Conservation (phyloP, 2,888 invertebrate species). For the Apamea sordens region DNA sequence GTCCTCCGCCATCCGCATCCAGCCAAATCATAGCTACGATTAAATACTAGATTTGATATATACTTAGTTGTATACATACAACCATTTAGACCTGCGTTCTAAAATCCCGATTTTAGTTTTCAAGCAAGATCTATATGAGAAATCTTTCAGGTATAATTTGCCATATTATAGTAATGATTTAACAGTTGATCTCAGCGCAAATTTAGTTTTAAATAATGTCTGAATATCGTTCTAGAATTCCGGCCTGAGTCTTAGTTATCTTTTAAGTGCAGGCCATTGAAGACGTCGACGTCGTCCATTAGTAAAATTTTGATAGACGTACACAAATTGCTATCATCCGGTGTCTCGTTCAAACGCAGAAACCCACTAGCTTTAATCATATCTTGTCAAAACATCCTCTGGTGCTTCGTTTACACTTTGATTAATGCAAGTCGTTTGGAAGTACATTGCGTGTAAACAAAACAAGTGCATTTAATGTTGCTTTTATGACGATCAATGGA, state of each 20-base stretch:
- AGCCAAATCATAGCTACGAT: too few species aligned
- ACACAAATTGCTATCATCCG: constrained; percentile 56
- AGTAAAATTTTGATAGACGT: constrained; percentile 22
- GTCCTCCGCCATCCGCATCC: too few species aligned
- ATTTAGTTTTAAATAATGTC: constrained; percentile 17
- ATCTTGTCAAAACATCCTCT: constrained; percentile 63
- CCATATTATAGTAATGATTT: neutral
- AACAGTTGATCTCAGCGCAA: neutral
- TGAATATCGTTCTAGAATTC: neutral
- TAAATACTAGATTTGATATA: too few species aligned
- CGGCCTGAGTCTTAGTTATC: neutral
- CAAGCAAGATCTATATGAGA: neutral
- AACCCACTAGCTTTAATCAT: constrained; percentile 49
- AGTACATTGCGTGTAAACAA: constrained; percentile 50
- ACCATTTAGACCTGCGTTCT: neutral
- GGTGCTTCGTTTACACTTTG: constrained; percentile 54
- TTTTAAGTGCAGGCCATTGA: constrained; percentile 21
- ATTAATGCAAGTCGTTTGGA: constrained; percentile 54
- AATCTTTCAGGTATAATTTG: neutral
- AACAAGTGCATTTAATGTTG: constrained; percentile 44
- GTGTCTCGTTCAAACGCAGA: constrained; percentile 40
- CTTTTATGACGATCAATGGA: constrained; percentile 36
- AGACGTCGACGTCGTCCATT: constrained; percentile 32
- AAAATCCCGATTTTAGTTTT: neutral
- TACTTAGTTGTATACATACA: too few species aligned